phyloP scores from a whole-genome alignment of 2,113 vertebrate genomes.

The Corythaeola cristata region DNA sequence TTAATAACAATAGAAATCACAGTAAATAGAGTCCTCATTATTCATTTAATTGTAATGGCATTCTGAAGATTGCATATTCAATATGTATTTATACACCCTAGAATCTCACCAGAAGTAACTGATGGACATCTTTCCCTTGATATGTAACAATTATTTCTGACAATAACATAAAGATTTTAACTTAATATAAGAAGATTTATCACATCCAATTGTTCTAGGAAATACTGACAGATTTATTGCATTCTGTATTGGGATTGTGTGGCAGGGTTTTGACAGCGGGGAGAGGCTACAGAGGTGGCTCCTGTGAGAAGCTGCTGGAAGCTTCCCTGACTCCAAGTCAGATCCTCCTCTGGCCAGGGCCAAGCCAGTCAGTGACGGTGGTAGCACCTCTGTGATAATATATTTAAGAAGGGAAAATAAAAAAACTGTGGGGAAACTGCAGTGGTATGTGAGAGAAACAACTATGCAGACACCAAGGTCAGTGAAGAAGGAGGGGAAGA shows the following conservation, averaged over 20 bases:
- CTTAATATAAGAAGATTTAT: background rate
- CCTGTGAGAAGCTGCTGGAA: too few species aligned
- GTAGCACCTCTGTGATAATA: too few species aligned
- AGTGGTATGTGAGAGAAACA: too few species aligned
- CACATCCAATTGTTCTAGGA: background rate
- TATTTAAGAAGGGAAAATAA: too few species aligned
- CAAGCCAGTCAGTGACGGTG: too few species aligned
- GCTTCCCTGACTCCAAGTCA: too few species aligned
- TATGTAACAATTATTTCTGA: constrained; percentile 32
- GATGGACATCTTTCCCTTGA: background rate
- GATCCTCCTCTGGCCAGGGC: too few species aligned
- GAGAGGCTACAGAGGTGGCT: too few species aligned
- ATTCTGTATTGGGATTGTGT: background rate
- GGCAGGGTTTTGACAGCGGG: too few species aligned
- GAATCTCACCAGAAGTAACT: background rate
- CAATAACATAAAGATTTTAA: background rate
- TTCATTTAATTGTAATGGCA: background rate
- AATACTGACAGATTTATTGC: background rate
- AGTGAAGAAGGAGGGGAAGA: too few species aligned
- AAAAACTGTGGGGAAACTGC: too few species aligned
- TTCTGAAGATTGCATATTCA: background rate
- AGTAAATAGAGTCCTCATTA: background rate
- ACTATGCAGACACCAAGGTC: too few species aligned
- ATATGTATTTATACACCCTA: background rate
- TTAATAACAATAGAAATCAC: background rate